Evolutionary conservation across 2,113 vertebrate genomes (phyloP), one percentile per base, ranked within the genome.

Genomic region (Coracopsis vasa): DNA sequence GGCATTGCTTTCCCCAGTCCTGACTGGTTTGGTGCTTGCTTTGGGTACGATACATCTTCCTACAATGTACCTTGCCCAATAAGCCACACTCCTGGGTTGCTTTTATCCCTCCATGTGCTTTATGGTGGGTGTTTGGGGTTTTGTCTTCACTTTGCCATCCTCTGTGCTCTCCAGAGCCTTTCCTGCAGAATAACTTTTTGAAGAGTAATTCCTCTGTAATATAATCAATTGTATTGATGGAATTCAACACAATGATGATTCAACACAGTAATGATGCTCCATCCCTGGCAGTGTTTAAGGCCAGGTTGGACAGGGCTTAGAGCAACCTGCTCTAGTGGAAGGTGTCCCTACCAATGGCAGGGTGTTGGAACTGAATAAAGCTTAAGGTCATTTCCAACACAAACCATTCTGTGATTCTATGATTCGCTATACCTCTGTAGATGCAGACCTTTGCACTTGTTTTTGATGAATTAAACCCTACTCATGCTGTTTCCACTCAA

Each of bases 1-100:
- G 39, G 42, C 42, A 18, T 4, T 7, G 21, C 31, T 23, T 54
- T 31, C 42, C 10, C 39, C 23, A 20, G 29, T 16, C 41, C 70
- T 3, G 29, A 5, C 64, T 16, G 47, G 31, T 21, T 17, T 42
- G 72, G 18, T 41, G 48, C 65, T 64, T 35, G n/a, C 21, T 37
- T 23, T 23, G 35, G n/a, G 15, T 29, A 31, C 1, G 1, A 4
- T 9, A 9, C 21, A 15, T 31, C 48, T 21, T 37, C 27, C 39
- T 7, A 21, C 64, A 37, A 21, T 0, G 2, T 9, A 2, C 28
- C 21, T 28, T 1, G 14, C 60, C 13, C 60, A 28, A 5, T 1
- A 2, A 37, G 45, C 21, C 2, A 0, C 0, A 3, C 9, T 45
- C 44, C 45, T 5, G 2, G 4, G 7, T 12, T 9, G 31, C 13